phyloP scores from a whole-genome alignment of 2,888 invertebrate species.

The Brachynemurus nebulosus region DNA sequence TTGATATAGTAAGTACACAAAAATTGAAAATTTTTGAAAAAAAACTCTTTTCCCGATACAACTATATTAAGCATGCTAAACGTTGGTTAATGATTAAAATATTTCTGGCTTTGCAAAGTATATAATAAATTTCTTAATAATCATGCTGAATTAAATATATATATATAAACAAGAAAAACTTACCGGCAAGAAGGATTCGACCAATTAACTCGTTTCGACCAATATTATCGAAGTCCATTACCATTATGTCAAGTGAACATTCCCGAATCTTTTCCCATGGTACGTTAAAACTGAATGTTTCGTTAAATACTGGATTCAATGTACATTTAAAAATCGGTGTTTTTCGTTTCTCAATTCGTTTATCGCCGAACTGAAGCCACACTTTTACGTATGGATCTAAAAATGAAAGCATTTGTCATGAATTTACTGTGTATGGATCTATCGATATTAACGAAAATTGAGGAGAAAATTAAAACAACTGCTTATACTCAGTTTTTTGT shows the following conservation, averaged over 20 bases:
- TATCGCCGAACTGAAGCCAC: conserved; percentile 91
- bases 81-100: neutral
- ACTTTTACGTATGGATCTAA: conserved; percentile 97
- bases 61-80: neutral
- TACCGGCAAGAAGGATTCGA: conserved; percentile 82
- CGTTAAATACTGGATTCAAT: conserved; percentile 90
- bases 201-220: conserved; percentile 87
- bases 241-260: conserved; percentile 84
- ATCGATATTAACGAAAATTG: too few relatives aligned
- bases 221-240: conserved; percentile 96
- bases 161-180: too few relatives aligned
- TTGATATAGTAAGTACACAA: too few relatives aligned
- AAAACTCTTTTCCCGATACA: neutral
- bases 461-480: too few relatives aligned
- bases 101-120: neutral
- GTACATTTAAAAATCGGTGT: conserved; percentile 90
- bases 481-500: too few relatives aligned
- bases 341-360: conserved; percentile 89
- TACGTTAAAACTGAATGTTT: conserved; percentile 89
- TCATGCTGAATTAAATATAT: too few relatives aligned
- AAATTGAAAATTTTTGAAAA: neutral
- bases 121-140: neutral
- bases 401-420: too few relatives aligned
- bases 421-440: too few relatives aligned
- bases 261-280: conserved; percentile 95